Conservation (phyloP, 2,888 invertebrate species). For the Cylloceria caligata region DNA sequence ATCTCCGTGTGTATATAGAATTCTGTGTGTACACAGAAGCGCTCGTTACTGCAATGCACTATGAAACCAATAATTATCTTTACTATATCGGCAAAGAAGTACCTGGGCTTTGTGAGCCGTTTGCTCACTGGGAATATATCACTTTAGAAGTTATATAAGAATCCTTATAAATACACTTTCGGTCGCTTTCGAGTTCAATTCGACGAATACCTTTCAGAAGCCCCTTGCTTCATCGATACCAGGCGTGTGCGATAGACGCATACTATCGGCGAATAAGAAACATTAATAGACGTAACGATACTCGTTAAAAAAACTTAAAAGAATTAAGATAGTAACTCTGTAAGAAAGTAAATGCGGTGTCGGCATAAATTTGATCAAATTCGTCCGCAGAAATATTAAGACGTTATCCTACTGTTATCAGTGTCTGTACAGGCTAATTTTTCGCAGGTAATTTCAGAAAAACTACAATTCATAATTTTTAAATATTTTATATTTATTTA, state of each 20-base stretch:
- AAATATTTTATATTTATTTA: too few species aligned
- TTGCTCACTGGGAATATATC: constrained; percentile 20
- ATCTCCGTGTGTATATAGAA: constrained; percentile 34
- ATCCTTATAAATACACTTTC: constrained; percentile 38
- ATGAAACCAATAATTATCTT: constrained; percentile 27
- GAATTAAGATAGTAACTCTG: too few species aligned
- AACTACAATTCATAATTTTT: too few species aligned
- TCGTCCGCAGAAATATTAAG: too few species aligned
- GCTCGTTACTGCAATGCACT: constrained; percentile 63
- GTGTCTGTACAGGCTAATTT: too few species aligned
- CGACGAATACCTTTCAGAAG: neutral
- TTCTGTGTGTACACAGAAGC: constrained; percentile 43
- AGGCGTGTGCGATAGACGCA: neutral
- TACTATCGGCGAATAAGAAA: neutral
- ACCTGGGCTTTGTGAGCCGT: neutral
- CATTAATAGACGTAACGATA: neutral
- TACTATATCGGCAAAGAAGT: constrained; percentile 20
- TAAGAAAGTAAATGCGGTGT: too few species aligned
- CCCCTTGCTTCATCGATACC: neutral
- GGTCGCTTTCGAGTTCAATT: neutral
- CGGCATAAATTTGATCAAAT: too few species aligned
- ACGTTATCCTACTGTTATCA: too few species aligned
- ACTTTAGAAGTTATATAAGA: constrained; percentile 20
- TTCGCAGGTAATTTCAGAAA: too few species aligned
- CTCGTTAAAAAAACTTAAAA: too few species aligned